Conservation (phyloP, 2,113 vertebrate species). For the Gavia stellata region DNA sequence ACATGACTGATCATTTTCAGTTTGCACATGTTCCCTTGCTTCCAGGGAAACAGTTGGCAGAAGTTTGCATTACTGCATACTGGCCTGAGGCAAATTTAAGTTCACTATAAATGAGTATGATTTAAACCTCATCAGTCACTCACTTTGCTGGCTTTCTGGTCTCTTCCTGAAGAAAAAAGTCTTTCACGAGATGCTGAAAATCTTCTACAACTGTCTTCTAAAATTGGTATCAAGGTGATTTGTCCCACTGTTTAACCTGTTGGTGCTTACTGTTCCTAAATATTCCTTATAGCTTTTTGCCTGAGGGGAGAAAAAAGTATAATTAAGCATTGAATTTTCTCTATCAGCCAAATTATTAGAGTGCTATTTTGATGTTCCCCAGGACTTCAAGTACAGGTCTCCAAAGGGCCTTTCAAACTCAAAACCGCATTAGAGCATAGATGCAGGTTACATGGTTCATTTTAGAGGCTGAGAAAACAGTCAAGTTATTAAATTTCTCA, state of each 20-base stretch:
- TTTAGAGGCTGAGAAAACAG: not conserved
- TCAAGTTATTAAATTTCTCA: not conserved
- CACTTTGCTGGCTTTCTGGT: not conserved
- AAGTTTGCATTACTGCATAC: not conserved
- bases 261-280: not conserved
- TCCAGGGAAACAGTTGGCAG: not conserved
- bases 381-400: not conserved
- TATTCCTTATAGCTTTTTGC: not conserved
- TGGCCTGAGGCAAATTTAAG: not conserved
- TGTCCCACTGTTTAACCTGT: not conserved
- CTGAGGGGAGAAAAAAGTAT: not conserved
- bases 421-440: not conserved
- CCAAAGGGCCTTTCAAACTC: not conserved
- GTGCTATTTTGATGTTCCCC: not conserved
- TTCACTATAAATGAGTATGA: not conserved
- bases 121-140: not conserved
- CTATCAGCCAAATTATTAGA: not conserved
- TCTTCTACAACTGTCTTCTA: not conserved
- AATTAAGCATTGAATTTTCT: not conserved
- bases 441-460: not conserved
- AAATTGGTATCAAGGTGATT: not conserved
- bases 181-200: not conserved
- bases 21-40: not conserved
- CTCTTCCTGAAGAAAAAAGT: not conserved
- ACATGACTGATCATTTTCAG: not conserved